Evolutionary conservation across 2,797 vertebrate species (phyloP).

Genomic region (Chloroceryle amazona): DNA sequence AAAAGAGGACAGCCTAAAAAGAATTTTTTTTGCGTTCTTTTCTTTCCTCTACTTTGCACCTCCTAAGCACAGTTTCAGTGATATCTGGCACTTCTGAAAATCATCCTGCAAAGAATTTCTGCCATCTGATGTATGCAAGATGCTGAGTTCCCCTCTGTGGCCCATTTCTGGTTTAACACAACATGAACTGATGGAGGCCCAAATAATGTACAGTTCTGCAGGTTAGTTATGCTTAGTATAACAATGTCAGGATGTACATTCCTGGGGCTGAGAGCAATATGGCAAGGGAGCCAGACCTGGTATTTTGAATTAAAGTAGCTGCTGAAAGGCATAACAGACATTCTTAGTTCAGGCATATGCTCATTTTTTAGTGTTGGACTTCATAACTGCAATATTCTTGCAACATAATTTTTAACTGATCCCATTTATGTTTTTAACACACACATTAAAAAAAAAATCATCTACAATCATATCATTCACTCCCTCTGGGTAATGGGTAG

Average conservation of each 20-base stretch:
- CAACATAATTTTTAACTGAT: neutral
- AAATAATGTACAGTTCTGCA: neutral
- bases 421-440: neutral
- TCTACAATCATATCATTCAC: neutral
- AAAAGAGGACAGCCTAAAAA: conserved; percentile 13
- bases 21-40: neutral
- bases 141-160: neutral
- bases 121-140: neutral
- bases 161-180: neutral
- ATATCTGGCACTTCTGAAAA: conserved; percentile 27
- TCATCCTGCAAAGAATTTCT: conserved; percentile 12
- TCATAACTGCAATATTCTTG: neutral
- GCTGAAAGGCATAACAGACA: neutral
- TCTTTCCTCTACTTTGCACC: conserved; percentile 36
- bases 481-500: neutral
- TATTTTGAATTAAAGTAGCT: neutral
- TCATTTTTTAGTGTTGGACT: neutral
- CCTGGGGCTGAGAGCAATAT: neutral
- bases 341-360: neutral
- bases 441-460: neutral
- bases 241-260: neutral
- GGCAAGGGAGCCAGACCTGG: neutral
- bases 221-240: neutral
- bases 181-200: neutral
- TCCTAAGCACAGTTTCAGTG: conserved; percentile 17